These are phyloP conservation scores for Helostoma temminkii DNA, from an alignment of 2,797 vertebrate genomes.

Conservation along the genomic window DNA sequence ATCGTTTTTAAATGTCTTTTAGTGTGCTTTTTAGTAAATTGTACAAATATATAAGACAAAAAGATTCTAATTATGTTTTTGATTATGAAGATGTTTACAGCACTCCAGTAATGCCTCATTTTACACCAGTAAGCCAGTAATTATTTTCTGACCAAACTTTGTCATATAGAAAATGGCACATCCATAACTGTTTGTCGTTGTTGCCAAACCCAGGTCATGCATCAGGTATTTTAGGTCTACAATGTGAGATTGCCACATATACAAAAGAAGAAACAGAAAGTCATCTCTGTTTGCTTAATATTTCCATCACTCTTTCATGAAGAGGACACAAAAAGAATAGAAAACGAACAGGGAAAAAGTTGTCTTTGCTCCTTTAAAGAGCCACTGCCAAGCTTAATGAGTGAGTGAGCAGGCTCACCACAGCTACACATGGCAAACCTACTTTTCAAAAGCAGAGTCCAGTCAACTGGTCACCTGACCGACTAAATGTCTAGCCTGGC, in stretches of 20 bases:
- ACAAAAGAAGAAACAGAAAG: conserved; percentile 54
- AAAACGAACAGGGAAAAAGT: conserved; percentile 2
- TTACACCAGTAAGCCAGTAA: neutral
- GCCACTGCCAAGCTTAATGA: conserved; percentile 27
- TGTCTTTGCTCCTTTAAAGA: conserved; percentile 6
- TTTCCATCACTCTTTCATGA: conserved; percentile 25
- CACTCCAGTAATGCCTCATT: neutral
- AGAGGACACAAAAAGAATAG: conserved; percentile 23
- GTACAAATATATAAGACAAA: too few relatives aligned
- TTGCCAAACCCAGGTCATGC: conserved; percentile 49
- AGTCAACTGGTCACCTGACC: conserved; percentile 64
- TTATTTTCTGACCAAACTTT: neutral
- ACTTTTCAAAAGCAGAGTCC: conserved; percentile 55
- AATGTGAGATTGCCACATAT: conserved; percentile 40
- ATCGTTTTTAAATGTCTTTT: too few relatives aligned
- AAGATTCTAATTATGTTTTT: too few relatives aligned
- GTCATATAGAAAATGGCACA: conserved; percentile 25
- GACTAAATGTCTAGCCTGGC: conserved; percentile 49
- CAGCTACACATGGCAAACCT: conserved; percentile 58
- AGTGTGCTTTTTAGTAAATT: too few relatives aligned
- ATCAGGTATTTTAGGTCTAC: conserved; percentile 42
- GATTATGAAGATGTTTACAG: too few relatives aligned
- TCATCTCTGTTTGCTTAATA: conserved; percentile 31
- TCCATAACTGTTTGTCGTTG: conserved; percentile 41
- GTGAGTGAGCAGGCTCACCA: conserved; percentile 36